Evolutionary conservation across 1,140 invertebrate genomes (phyloP).

Genomic region (Harpegnathos saltator): DNA sequence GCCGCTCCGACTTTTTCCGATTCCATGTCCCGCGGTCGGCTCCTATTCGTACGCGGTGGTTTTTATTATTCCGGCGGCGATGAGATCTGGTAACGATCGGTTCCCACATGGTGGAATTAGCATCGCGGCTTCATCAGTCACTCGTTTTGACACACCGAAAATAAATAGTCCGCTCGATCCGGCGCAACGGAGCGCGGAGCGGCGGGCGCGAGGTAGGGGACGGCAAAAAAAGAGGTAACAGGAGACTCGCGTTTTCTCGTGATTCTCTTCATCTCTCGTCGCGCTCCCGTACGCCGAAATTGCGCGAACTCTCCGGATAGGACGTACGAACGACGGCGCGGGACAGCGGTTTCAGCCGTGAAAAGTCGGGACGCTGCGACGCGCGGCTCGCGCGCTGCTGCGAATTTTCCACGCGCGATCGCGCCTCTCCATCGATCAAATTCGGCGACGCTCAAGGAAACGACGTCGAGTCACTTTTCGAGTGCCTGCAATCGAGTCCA

Average conservation of each 20-base stretch:
- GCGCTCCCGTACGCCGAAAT: background rate
- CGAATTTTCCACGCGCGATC: slow-evolving; percentile 84
- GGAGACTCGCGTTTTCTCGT: slow-evolving; percentile 31
- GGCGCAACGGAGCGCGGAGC: slow-evolving; percentile 39
- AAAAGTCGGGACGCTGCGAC: slow-evolving; percentile 63
- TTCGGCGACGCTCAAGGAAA: slow-evolving; percentile 46
- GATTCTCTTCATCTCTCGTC: slow-evolving; percentile 39
- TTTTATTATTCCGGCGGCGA: slow-evolving; percentile 64
- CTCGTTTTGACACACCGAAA: slow-evolving; percentile 77
- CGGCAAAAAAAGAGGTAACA: slow-evolving; percentile 67
- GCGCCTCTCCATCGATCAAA: slow-evolving; percentile 83
- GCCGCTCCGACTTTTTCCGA: slow-evolving; percentile 32
- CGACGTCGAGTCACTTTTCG: slow-evolving; percentile 67
- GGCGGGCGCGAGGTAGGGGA: background rate
- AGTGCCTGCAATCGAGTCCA: slow-evolving; percentile 76
- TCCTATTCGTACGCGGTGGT: slow-evolving; percentile 54
- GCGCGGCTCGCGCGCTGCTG: slow-evolving; percentile 73
- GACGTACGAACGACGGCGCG: background rate
- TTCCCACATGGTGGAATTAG: slow-evolving; percentile 79
- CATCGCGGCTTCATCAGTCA: slow-evolving; percentile 80
- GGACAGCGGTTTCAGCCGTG: slow-evolving; percentile 37
- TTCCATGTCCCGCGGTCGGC: slow-evolving; percentile 48
- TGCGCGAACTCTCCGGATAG: background rate
- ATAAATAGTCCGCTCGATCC: slow-evolving; percentile 74
- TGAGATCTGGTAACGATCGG: slow-evolving; percentile 74